phyloP scores from a whole-genome alignment of 2,113 vertebrate species.

The Sinocyclocheilus grahami region DNA sequence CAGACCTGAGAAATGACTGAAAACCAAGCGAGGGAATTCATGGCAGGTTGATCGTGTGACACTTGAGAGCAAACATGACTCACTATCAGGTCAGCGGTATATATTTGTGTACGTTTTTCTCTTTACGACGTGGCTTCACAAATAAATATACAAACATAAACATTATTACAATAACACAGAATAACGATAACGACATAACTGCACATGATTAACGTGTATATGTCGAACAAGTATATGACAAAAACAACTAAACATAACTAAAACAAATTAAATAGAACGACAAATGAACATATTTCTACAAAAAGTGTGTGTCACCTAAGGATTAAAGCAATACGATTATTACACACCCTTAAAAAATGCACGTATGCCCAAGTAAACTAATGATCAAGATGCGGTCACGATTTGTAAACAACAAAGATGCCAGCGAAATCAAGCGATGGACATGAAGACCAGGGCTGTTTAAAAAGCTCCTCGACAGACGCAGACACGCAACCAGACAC shows the following conservation, averaged over 20 bases:
- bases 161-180: not conserved
- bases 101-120: not conserved
- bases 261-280: not conserved
- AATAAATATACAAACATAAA: not conserved
- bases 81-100: not conserved
- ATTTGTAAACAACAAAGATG: slow-evolving; percentile 33
- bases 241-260: not conserved
- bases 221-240: not conserved
- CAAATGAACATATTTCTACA: not conserved
- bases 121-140: not conserved
- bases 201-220: not conserved
- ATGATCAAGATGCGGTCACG: not conserved
- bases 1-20: not conserved
- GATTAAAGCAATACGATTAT: not conserved
- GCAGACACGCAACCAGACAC: slow-evolving; percentile 12
- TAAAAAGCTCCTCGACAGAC: not conserved
- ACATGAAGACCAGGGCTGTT: not conserved
- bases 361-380: not conserved
- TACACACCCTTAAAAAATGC: not conserved
- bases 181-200: not conserved
- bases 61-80: slow-evolving; percentile 3
- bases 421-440: not conserved
- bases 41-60: slow-evolving; percentile 24
- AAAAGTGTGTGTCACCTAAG: not conserved
- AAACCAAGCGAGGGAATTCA: not conserved